A percentile compares a stretch with the other conserved stretches of the same genome.
phyloP scores from a whole-genome alignment of 2,113 vertebrate genomes.

The Peromyscus leucopus region DNA sequence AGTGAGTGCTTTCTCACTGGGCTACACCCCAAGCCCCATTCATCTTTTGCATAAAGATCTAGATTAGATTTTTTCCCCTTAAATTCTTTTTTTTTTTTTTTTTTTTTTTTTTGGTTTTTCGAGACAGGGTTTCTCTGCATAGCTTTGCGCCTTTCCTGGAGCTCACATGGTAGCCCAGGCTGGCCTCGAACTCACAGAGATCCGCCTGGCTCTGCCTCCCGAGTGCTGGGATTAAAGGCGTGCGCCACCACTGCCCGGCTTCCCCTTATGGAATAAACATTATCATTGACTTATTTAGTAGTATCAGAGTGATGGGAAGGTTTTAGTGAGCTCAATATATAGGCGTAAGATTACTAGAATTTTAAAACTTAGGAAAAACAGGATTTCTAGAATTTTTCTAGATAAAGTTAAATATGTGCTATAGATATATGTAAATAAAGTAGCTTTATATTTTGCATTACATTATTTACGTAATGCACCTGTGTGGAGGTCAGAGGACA shows the following conservation, averaged over 20 bases:
- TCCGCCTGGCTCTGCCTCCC: too few species aligned
- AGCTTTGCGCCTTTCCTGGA: too few species aligned
- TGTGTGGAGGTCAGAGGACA: neutral
- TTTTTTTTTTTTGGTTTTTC: too few species aligned
- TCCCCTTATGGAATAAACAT: neutral
- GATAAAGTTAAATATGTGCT: neutral
- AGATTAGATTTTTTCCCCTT: slow-evolving; percentile 17
- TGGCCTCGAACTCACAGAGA: too few species aligned
- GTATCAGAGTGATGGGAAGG: neutral
- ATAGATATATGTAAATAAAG: slow-evolving; percentile 18
- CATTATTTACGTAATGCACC: neutral
- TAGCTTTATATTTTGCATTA: neutral
- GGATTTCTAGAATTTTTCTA: slow-evolving; percentile 47
- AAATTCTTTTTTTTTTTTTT: too few species aligned
- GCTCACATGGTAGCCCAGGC: too few species aligned
- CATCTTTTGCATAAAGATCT: slow-evolving; percentile 35
- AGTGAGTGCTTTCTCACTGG: neutral
- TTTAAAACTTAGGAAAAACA: slow-evolving; percentile 46
- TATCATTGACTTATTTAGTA: neutral
- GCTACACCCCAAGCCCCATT: neutral
- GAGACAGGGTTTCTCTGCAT: too few species aligned
- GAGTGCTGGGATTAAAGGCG: too few species aligned
- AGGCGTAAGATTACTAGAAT: slow-evolving; percentile 18
- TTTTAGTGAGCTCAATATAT: slow-evolving; percentile 31
- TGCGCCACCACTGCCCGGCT: too few species aligned